These are phyloP conservation scores for Furnarius figulus DNA, from an alignment of 2,113 vertebrate species.

Conservation along the genomic window DNA sequence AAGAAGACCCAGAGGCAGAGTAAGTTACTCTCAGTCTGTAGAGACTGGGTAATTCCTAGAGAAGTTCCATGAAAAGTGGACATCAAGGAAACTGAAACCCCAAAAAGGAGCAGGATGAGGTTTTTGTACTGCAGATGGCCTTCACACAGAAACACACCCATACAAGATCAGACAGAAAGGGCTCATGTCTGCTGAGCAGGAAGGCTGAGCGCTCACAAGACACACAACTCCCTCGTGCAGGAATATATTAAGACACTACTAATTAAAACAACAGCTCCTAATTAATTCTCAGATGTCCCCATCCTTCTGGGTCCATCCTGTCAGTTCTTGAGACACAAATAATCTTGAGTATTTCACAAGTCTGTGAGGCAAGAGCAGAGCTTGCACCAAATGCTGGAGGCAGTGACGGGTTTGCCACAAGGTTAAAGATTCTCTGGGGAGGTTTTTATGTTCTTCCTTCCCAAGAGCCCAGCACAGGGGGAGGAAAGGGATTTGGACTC, in stretches of 20 bases:
- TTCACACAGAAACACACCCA: background rate
- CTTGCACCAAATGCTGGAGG: background rate
- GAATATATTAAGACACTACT: background rate
- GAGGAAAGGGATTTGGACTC: background rate
- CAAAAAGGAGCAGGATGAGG: background rate
- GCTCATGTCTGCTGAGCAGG: background rate
- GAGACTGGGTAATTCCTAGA: background rate
- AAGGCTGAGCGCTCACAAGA: background rate
- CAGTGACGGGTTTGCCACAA: fast-evolving
- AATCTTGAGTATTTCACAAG: background rate
- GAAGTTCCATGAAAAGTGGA: background rate
- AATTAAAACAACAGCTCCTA: constrained; percentile 52
- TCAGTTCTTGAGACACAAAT: constrained; percentile 17
- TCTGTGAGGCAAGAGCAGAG: background rate
- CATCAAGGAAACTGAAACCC: background rate
- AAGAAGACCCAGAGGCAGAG: background rate
- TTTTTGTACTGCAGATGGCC: background rate
- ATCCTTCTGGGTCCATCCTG: background rate
- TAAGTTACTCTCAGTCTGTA: background rate
- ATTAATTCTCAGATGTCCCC: constrained; percentile 42
- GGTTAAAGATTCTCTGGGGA: background rate
- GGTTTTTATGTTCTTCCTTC: background rate
- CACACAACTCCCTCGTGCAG: background rate
- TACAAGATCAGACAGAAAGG: background rate
- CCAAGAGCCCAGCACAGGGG: background rate